Conservation (phyloP, 2,113 vertebrate species). For the Plestiodon gilberti region DNA sequence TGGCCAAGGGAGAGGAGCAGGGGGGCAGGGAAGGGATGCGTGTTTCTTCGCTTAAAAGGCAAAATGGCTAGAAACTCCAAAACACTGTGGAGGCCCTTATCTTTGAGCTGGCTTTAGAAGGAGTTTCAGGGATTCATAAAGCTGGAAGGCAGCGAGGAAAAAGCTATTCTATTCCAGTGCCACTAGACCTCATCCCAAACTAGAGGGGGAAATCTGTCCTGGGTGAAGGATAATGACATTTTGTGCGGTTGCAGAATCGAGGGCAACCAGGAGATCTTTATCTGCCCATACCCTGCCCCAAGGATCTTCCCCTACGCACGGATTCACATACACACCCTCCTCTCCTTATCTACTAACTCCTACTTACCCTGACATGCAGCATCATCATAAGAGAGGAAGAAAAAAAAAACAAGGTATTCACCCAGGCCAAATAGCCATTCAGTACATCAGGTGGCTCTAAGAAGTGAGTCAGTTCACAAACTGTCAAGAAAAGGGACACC, state of each 20-base stretch:
- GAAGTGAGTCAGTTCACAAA: neutral
- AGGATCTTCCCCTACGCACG: neutral
- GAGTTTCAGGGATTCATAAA: neutral
- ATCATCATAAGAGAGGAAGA: neutral
- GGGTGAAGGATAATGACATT: neutral
- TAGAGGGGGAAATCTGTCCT: neutral
- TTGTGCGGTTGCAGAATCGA: neutral
- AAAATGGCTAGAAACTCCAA: neutral
- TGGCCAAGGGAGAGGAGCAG: neutral
- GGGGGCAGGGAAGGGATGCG: accelerated
- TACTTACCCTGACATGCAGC: neutral
- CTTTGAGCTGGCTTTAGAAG: too few relatives aligned
- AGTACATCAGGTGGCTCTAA: neutral
- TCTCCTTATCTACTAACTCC: neutral
- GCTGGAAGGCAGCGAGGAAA: neutral
- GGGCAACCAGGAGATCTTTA: too few relatives aligned
- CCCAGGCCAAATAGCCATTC: neutral
- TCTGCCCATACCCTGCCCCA: too few relatives aligned
- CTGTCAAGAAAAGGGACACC: neutral
- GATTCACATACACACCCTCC: neutral
- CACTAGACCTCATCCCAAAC: too few relatives aligned
- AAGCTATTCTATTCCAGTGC: neutral
- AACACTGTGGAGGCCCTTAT: accelerated
- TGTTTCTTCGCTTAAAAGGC: neutral
- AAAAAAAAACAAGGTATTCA: neutral